A percentile compares a stretch with the other conserved stretches of the same genome.
These are phyloP conservation scores for Cebus imitator DNA, from an alignment of 2,113 vertebrate species.

Conservation along the genomic window DNA sequence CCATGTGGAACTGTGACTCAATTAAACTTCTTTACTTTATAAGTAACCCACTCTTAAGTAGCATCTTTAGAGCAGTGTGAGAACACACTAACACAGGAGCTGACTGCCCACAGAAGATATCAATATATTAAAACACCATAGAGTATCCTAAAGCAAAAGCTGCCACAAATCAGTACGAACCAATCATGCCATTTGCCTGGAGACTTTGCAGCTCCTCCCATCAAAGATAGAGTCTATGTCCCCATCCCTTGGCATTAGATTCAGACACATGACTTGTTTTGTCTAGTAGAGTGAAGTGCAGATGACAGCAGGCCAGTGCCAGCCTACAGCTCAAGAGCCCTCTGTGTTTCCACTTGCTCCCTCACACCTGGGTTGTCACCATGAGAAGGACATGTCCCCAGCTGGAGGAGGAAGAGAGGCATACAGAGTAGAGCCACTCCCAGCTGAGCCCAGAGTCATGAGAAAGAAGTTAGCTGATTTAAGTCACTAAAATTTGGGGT, in stretches of 20 bases:
- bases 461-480: not conserved
- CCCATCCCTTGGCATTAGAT: not conserved
- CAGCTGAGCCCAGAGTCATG: not conserved
- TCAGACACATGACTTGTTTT: not conserved
- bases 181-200: not conserved
- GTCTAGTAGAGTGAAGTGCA: too few species aligned
- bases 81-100: not conserved
- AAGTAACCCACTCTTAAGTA: too few species aligned
- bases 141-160: not conserved
- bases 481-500: not conserved
- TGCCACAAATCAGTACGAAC: not conserved
- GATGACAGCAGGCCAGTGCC: fast-evolving
- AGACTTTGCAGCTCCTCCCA: not conserved
- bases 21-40: too few species aligned
- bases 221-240: not conserved
- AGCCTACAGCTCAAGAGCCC: not conserved
- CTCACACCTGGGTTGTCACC: not conserved
- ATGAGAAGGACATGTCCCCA: not conserved
- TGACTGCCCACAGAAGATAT: not conserved
- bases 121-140: not conserved
- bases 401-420: not conserved
- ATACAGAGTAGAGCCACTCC: not conserved
- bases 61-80: too few species aligned
- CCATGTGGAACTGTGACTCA: too few species aligned
- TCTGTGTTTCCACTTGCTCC: not conserved